phyloP scores from a whole-genome alignment of 1,140 invertebrate species.

The Acyrthosiphon pisum region DNA sequence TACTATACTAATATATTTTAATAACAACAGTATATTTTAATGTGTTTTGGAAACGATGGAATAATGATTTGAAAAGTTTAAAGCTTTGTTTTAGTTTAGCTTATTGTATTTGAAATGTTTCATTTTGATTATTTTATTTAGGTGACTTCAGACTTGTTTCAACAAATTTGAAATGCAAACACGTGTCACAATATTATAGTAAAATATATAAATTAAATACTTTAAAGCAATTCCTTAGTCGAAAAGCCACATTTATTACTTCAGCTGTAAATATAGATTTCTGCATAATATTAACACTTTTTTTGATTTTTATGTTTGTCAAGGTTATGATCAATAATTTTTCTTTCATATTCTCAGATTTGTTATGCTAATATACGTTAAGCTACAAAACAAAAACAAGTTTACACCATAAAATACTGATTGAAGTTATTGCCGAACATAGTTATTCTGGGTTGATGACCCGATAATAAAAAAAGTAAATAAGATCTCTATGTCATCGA shows the following conservation, averaged over 20 bases:
- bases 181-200: neutral
- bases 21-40: neutral
- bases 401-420: slow-evolving; percentile 7
- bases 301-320: neutral
- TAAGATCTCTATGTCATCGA: neutral
- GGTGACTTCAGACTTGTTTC: neutral
- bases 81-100: neutral
- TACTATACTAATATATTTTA: neutral
- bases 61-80: neutral
- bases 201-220: neutral
- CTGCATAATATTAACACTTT: neutral
- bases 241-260: slow-evolving; percentile 12
- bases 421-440: neutral
- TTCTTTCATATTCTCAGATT: neutral
- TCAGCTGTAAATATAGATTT: neutral
- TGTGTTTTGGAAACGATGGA: neutral
- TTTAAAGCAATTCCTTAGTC: neutral
- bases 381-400: slow-evolving; percentile 16
- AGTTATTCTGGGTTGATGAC: slow-evolving; percentile 12
- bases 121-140: neutral
- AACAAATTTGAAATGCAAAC: neutral
- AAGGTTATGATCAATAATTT: slow-evolving; percentile 22
- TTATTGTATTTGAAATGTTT: neutral
- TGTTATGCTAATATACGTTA: neutral
- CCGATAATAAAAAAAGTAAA: neutral